Conservation (phyloP, 23 tunicate species). For the Diplosoma virens region DNA sequence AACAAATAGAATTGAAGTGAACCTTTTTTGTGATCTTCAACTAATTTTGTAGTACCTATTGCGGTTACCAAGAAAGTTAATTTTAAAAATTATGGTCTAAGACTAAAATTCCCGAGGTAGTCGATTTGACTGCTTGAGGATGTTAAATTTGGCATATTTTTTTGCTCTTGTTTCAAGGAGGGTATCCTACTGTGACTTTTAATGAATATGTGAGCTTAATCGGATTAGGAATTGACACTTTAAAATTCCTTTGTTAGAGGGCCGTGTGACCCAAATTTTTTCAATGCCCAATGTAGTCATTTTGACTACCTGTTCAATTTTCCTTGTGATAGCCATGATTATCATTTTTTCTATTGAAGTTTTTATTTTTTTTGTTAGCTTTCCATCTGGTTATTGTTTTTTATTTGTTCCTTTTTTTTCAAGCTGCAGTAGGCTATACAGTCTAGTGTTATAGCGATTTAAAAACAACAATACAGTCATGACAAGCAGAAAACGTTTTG, state of each 20-base stretch:
- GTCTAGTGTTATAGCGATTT: not conserved
- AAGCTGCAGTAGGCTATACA: constrained; percentile 17
- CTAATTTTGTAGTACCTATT: too few species aligned
- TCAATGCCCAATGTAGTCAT: constrained; percentile 24
- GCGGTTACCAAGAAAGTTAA: too few species aligned
- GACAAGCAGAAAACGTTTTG: constrained; percentile 4
- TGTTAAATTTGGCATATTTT: not conserved
- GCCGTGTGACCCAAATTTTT: constrained; percentile 12
- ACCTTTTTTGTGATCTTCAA: too few species aligned
- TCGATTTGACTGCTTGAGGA: not conserved
- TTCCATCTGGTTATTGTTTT: constrained; percentile 13
- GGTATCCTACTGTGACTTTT: constrained; percentile 13
- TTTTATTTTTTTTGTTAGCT: not conserved
- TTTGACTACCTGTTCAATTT: constrained; percentile 2
- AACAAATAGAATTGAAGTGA: too few species aligned
- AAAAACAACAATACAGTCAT: not conserved
- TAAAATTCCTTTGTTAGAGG: constrained; percentile 14
- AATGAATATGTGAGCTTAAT: not conserved
- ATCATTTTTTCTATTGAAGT: not conserved
- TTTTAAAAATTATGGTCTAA: too few species aligned
- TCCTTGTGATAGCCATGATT: constrained; percentile 8
- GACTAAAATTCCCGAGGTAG: constrained; percentile 17
- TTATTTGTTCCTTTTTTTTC: not conserved
- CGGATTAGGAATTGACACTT: constrained; percentile 11
- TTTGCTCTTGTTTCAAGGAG: constrained; percentile 8